Percentiles rank a stretch among this genome's conserved stretches.
These are phyloP conservation scores for Sphaeramia orbicularis DNA, from an alignment of 2,797 vertebrate genomes.

Conservation along the genomic window DNA sequence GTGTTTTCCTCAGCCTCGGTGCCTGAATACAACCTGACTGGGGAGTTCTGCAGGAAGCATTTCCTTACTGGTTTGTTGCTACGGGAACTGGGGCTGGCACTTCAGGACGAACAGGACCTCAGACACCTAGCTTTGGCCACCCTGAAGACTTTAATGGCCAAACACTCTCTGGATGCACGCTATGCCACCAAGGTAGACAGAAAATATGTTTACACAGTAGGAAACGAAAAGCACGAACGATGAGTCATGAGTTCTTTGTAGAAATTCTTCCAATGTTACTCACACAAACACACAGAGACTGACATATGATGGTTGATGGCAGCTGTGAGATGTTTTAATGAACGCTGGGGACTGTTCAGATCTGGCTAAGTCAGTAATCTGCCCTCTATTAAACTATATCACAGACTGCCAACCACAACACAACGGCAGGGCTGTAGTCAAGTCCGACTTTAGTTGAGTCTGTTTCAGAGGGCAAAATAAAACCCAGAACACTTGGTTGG, in stretches of 20 bases:
- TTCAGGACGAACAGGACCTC: constrained; percentile 97
- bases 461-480: constrained; percentile 16
- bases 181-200: constrained; percentile 90
- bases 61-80: constrained; percentile 95
- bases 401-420: constrained; percentile 52
- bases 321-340: constrained; percentile 58
- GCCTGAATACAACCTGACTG: constrained; percentile 96
- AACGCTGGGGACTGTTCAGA: constrained; percentile 55
- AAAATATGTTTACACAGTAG: constrained; percentile 36
- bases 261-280: constrained; percentile 54
- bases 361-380: constrained; percentile 52
- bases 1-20: constrained; percentile 69
- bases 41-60: constrained; percentile 98
- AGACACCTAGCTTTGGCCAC: constrained; percentile 94
- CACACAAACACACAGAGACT: constrained; percentile 29
- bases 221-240: constrained; percentile 33
- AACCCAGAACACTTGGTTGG: too few species aligned
- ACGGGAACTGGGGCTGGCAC: constrained; percentile 94
- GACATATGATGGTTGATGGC: constrained; percentile 52
- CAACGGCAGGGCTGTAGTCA: constrained; percentile 31
- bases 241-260: constrained; percentile 41
- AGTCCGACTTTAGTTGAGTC: background rate
- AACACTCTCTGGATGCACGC: constrained; percentile 96
- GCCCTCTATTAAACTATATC: constrained; percentile 29
- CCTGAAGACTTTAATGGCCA: constrained; percentile 98